phyloP scores from a whole-genome alignment of 2,888 invertebrate species.

The Biston betularia region DNA sequence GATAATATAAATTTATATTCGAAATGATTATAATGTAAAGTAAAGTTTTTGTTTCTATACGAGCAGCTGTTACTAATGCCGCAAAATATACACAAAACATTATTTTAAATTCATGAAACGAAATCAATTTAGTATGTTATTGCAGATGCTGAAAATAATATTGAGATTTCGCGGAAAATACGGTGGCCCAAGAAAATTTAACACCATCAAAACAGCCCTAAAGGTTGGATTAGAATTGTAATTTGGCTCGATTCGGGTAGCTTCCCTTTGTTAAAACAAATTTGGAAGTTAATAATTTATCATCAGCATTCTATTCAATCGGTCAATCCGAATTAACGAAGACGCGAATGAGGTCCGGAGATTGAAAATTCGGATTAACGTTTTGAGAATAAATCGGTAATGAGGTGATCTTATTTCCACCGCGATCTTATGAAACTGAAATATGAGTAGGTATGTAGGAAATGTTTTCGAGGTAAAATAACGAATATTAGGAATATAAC shows the following conservation, averaged over 20 bases:
- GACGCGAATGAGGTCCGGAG: slow-evolving; percentile 27
- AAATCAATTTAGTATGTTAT: not conserved
- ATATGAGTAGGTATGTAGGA: slow-evolving; percentile 1
- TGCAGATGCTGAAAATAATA: slow-evolving; percentile 2
- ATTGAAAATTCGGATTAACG: slow-evolving; percentile 35
- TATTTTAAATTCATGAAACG: slow-evolving; percentile 1
- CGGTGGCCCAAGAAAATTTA: slow-evolving; percentile 18
- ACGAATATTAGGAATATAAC: not conserved
- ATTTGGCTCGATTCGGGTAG: slow-evolving; percentile 34
- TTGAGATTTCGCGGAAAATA: slow-evolving; percentile 4
- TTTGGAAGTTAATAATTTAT: slow-evolving; percentile 51
- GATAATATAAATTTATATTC: too few species aligned
- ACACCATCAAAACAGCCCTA: slow-evolving; percentile 25
- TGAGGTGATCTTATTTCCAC: slow-evolving; percentile 27
- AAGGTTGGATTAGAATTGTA: slow-evolving; percentile 27
- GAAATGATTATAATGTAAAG: too few species aligned
- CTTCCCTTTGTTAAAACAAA: slow-evolving; percentile 47
- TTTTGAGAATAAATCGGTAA: slow-evolving; percentile 30
- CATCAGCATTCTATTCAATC: slow-evolving; percentile 40
- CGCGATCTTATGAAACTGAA: not conserved
- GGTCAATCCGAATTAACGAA: slow-evolving; percentile 36
- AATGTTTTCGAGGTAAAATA: slow-evolving; percentile 5
- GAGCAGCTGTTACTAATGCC: too few species aligned
- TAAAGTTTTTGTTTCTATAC: too few species aligned
- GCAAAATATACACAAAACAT: not conserved